A percentile compares a stretch with the other conserved stretches of the same genome.
These are phyloP conservation scores for Melanostigma gelatinosum DNA, from an alignment of 2,113 vertebrate species.

Conservation along the genomic window DNA sequence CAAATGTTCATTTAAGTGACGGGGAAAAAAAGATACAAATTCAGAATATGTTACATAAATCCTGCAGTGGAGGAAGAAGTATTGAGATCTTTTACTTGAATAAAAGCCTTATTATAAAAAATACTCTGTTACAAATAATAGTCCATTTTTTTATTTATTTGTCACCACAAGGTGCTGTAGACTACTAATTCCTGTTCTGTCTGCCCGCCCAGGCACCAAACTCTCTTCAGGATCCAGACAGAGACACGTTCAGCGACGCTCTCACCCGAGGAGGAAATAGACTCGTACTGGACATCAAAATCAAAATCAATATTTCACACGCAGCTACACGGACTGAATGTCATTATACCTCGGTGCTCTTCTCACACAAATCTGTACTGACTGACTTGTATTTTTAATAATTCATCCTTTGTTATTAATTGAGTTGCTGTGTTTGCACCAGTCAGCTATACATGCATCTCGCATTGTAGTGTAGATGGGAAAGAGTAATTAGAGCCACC, in stretches of 20 bases:
- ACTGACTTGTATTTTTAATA: not conserved
- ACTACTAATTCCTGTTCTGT: conserved; percentile 12
- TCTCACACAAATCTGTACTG: conserved; percentile 5
- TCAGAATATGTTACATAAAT: not conserved
- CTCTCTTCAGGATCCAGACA: conserved; percentile 66
- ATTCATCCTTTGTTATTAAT: not conserved
- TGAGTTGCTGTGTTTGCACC: conserved; percentile 8
- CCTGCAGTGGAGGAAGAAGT: not conserved
- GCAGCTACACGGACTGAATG: conserved; percentile 7
- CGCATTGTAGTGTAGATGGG: not conserved
- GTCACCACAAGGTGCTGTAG: not conserved
- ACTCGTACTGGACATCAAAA: not conserved
- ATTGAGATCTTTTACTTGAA: not conserved
- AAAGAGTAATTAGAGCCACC: not conserved
- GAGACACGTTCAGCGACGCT: conserved; percentile 65
- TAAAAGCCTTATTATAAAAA: not conserved
- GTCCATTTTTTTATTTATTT: not conserved
- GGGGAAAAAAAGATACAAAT: not conserved
- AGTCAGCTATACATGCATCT: not conserved
- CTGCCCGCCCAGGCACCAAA: conserved; percentile 69
- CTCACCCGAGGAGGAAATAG: conserved; percentile 73
- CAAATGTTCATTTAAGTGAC: not conserved
- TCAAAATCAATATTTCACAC: not conserved
- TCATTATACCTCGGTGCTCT: conserved; percentile 10
- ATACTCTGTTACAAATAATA: not conserved